Percentiles rank a stretch among this genome's conserved stretches.
Conservation (phyloP, 1,140 invertebrate species). For the Alviniconcha marisindica region DNA sequence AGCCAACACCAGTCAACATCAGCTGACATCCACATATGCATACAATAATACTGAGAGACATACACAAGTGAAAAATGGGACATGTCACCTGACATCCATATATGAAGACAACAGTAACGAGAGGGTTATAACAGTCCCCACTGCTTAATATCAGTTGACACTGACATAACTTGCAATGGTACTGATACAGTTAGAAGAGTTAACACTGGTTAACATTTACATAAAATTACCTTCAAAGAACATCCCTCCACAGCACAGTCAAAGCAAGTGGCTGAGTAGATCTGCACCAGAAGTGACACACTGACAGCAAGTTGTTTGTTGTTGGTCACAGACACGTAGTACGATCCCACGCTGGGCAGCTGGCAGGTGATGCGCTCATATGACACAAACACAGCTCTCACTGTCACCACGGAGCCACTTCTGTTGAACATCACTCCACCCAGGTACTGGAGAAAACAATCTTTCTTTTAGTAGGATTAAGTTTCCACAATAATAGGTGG, state of each 20-base stretch:
- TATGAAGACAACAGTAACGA: too few relatives aligned
- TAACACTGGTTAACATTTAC: too few relatives aligned
- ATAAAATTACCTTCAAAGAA: conserved; percentile 38
- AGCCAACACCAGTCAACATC: too few relatives aligned
- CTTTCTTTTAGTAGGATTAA: too few relatives aligned
- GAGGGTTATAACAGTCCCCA: not conserved
- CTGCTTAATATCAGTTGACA: too few relatives aligned
- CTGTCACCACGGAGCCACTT: conserved; percentile 2
- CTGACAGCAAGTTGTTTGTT: not conserved
- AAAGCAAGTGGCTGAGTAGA: conserved; percentile 45
- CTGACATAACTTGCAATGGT: too few relatives aligned
- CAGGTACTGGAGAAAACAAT: conserved; percentile 31
- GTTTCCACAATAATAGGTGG: too few relatives aligned
- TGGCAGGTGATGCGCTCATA: conserved; percentile 42
- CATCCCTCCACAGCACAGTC: conserved; percentile 28
- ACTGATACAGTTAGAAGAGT: too few relatives aligned
- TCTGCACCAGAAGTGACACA: conserved; percentile 15
- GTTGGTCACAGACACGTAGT: conserved; percentile 41
- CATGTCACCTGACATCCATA: too few relatives aligned
- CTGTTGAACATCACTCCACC: conserved; percentile 29
- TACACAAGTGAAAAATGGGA: too few relatives aligned
- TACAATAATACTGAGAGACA: too few relatives aligned
- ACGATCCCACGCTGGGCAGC: conserved; percentile 25
- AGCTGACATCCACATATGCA: too few relatives aligned
- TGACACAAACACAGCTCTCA: conserved; percentile 38